Evolutionary conservation across 2,888 invertebrate species (phyloP).

Genomic region (Philereme transversata): DNA sequence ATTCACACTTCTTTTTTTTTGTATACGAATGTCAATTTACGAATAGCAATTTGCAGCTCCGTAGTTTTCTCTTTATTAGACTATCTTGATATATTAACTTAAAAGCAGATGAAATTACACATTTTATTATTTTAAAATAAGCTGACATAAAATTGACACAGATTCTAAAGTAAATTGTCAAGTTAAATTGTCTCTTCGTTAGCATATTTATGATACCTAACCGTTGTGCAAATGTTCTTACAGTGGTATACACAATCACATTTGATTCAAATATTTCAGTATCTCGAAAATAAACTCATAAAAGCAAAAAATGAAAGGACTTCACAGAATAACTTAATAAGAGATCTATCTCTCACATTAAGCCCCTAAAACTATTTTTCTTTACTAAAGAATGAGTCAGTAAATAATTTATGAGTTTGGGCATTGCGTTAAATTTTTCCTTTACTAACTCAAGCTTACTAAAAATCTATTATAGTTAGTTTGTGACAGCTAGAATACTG

Average conservation of each 20-base stretch:
- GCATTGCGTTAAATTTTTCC: conserved; percentile 34
- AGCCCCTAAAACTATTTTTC: conserved; percentile 43
- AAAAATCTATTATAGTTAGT: not conserved
- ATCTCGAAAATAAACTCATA: not conserved
- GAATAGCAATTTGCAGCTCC: conserved; percentile 1
- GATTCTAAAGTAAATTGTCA: too few relatives aligned
- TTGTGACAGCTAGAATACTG: not conserved
- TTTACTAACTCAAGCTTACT: conserved; percentile 8
- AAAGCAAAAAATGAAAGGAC: conserved; percentile 5
- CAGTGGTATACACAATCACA: too few relatives aligned
- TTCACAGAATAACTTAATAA: conserved; percentile 29
- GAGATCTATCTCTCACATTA: conserved; percentile 29
- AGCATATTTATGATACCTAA: not conserved
- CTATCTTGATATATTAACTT: not conserved
- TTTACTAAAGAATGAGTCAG: conserved; percentile 41
- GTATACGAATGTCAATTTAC: conserved; percentile 9
- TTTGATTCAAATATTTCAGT: not conserved
- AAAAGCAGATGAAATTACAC: too few relatives aligned
- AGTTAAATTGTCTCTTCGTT: too few relatives aligned
- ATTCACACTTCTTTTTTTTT: conserved; percentile 25
- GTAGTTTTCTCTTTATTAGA: too few relatives aligned
- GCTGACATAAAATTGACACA: too few relatives aligned
- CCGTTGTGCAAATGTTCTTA: not conserved
- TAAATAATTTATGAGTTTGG: conserved; percentile 54
- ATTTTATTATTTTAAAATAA: too few relatives aligned